A percentile compares a stretch with the other conserved stretches of the same genome.
Conservation (phyloP, 1,140 invertebrate genomes). For the Chrysoperla carnea region DNA sequence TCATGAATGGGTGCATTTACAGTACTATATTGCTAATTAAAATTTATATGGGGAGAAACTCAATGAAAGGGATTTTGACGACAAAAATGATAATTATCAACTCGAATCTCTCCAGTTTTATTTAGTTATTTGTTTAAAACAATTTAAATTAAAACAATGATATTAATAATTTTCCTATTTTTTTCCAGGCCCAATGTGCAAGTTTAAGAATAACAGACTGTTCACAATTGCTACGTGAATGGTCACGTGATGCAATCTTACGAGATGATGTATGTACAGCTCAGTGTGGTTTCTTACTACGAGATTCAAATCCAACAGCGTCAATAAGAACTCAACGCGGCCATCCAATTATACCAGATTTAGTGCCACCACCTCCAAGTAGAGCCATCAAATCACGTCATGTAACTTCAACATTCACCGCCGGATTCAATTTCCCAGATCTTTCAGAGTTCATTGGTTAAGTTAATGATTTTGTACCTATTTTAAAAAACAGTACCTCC, state of each 20-base stretch:
- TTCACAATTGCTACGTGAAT: slow-evolving; percentile 59
- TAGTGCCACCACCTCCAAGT: slow-evolving; percentile 16
- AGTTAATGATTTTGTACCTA: slow-evolving; percentile 9
- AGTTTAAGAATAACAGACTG: slow-evolving; percentile 79
- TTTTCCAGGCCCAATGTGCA: slow-evolving; percentile 69
- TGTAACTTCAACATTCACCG: slow-evolving; percentile 17
- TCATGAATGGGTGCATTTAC: too few species aligned
- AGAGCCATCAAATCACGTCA: slow-evolving; percentile 22
- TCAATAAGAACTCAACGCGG: slow-evolving; percentile 19
- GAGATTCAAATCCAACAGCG: slow-evolving; percentile 18
- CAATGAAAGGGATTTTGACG: too few species aligned
- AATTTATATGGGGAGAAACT: too few species aligned
- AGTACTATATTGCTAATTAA: too few species aligned
- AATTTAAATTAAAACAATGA: not conserved
- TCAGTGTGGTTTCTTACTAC: slow-evolving; percentile 56
- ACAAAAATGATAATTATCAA: too few species aligned
- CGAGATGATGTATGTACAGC: slow-evolving; percentile 77
- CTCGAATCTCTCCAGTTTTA: too few species aligned
- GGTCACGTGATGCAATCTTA: slow-evolving; percentile 61
- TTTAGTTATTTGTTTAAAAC: not conserved
- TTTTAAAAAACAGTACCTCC: not conserved
- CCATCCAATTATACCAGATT: slow-evolving; percentile 17
- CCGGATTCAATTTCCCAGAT: slow-evolving; percentile 37
- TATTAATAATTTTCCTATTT: slow-evolving; percentile 8
- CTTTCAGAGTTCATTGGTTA: slow-evolving; percentile 37